Conservation (phyloP, 2,888 invertebrate species). For the Tubulanus polymorphus region DNA sequence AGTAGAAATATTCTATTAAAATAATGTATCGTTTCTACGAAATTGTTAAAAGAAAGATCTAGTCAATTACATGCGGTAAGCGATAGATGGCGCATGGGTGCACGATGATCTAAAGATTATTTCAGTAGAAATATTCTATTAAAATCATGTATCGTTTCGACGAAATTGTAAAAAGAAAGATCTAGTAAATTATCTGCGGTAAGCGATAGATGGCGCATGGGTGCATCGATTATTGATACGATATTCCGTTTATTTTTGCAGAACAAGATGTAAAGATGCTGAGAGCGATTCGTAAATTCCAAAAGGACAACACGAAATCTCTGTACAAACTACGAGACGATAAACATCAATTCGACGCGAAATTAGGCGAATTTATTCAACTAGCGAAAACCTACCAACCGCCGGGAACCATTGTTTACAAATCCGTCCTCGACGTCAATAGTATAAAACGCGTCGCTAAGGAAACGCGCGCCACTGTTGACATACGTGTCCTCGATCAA, state of each 20-base stretch:
- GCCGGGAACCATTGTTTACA: constrained; percentile 17
- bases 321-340: constrained; percentile 24
- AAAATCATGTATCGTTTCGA: too few relatives aligned
- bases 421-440: constrained; percentile 28
- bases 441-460: constrained; percentile 25
- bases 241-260: neutral
- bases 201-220: neutral
- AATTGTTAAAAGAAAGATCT: too few relatives aligned
- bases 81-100: neutral
- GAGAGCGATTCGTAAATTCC: neutral
- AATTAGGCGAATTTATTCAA: constrained; percentile 32
- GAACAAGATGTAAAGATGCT: neutral
- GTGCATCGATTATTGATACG: too few relatives aligned
- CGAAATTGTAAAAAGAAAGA: too few relatives aligned
- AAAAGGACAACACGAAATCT: neutral
- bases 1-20: too few relatives aligned
- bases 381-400: constrained; percentile 29
- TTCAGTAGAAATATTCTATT: too few relatives aligned
- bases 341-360: constrained; percentile 30
- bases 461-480: constrained; percentile 16
- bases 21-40: too few relatives aligned
- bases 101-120: neutral
- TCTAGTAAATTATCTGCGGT: neutral
- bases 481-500: constrained; percentile 21
- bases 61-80: neutral